Conservation (phyloP, 2,113 vertebrate species). For the Antennarius striatus region DNA sequence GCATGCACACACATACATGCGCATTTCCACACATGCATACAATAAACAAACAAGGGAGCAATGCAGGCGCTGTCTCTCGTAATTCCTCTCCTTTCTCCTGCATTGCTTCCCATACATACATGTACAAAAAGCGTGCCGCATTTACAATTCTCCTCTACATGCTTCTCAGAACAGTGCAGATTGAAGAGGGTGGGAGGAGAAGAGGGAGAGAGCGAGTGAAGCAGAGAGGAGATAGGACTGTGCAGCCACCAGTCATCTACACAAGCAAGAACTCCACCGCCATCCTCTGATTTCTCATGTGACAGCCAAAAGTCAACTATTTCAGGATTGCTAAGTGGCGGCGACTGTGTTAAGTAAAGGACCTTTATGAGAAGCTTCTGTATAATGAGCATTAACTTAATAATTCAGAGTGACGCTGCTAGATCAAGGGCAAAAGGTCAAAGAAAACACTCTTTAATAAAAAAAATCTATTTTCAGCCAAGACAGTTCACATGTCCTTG, state of each 20-base stretch:
- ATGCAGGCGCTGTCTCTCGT: conserved; percentile 28
- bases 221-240: conserved; percentile 68
- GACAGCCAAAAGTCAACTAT: conserved; percentile 33
- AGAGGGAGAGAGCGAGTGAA: conserved; percentile 42
- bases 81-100: conserved; percentile 41
- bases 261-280: conserved; percentile 56
- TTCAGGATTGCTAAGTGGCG: conserved; percentile 29
- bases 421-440: conserved; percentile 16
- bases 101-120: conserved; percentile 42
- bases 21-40: conserved; percentile 33
- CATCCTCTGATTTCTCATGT: conserved; percentile 2
- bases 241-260: conserved; percentile 72
- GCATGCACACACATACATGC: conserved; percentile 44
- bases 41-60: conserved; percentile 29
- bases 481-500: too few relatives aligned
- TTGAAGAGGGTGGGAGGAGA: conserved; percentile 38
- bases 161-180: conserved; percentile 75
- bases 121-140: conserved; percentile 61
- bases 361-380: not conserved
- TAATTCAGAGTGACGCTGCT: not conserved
- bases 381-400: not conserved
- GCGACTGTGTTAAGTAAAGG: conserved; percentile 12
- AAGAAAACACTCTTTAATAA: conserved; percentile 6
- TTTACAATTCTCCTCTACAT: conserved; percentile 74
- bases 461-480: not conserved